Conservation (phyloP, 1,140 invertebrate species). For the Trypoxylus dichotomus region DNA sequence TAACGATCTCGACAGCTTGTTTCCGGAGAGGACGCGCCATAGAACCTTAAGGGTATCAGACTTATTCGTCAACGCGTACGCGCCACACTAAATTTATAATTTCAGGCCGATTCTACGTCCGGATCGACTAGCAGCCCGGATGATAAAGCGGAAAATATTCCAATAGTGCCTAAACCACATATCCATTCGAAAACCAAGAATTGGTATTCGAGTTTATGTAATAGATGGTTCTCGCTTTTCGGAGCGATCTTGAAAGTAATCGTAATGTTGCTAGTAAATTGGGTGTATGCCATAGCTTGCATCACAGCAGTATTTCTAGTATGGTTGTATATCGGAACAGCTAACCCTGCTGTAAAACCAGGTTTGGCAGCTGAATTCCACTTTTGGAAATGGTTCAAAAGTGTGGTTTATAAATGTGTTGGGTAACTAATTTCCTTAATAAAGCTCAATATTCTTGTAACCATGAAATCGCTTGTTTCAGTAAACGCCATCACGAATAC, state of each 20-base stretch:
- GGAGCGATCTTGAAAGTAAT: constrained; percentile 85
- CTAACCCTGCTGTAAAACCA: constrained; percentile 91
- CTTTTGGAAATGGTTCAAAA: constrained; percentile 82
- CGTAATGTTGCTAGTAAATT: constrained; percentile 92
- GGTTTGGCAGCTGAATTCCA: constrained; percentile 87
- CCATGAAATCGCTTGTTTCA: constrained; percentile 49
- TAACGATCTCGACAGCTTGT: constrained; percentile 81
- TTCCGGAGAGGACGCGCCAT: constrained; percentile 83
- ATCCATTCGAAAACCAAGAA: constrained; percentile 88
- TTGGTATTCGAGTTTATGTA: constrained; percentile 92
- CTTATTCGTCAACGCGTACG: neutral
- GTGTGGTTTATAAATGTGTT: constrained; percentile 71
- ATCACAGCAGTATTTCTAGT: constrained; percentile 79
- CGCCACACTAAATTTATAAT: neutral
- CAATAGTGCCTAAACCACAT: constrained; percentile 59
- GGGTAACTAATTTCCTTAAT: constrained; percentile 63
- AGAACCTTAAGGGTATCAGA: constrained; percentile 68
- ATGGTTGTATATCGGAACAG: constrained; percentile 91
- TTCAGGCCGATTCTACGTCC: constrained; percentile 48
- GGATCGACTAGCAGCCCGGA: constrained; percentile 45
- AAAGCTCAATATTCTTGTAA: neutral
- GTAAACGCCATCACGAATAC: constrained; percentile 76
- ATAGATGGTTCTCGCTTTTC: constrained; percentile 87
- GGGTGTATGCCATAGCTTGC: constrained; percentile 85
- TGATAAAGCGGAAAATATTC: constrained; percentile 55